Base-by-base conservation (phyloP, 2,797 vertebrate genomes). In the Sphaeramia orbicularis region DNA sequence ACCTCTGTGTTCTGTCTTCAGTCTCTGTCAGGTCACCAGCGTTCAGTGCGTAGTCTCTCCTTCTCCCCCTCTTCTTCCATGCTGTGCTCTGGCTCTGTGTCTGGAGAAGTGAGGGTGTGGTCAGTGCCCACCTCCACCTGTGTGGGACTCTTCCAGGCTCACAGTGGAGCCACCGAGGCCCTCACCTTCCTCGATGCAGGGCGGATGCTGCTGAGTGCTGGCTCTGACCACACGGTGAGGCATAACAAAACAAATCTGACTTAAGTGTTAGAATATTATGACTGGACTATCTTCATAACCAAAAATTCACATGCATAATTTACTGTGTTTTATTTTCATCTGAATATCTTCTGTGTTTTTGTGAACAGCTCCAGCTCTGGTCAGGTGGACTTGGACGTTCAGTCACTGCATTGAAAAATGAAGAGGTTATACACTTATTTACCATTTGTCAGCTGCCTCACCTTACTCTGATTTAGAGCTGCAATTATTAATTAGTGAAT, bases 51-150 rank as follows among this genome's bases (percentile, higher is more conserved):
- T 1, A 86, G 93, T 21, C 80, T 97, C 70, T 88, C 89, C 52
- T 97, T 96, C 85, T 92, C 88, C 7, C 80, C 80, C 2, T 80
- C 90, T 19, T 94, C 94, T 61, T 86, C 88, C 10, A 83, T 93
- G 58, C 89, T 97, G 35, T 94, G 93, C 60, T 93, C 94, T 0
- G 96, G 95, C 38, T 92, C 91, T 7, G 37, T 96, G 64, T 91
- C 91, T 1, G 92, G 95, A 10, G 94, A 93, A 66, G 91, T 97
- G 42, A 89, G 93, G 59, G 90, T 97, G 50, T 98, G 96, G 96
- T 94, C 95, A 0, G 91, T 96, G 84, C 65, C 85, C n/a, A 83
- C 90, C 53, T 88, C 87, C 37, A 75, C 90, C 24, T 93, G 86
- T 11, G 91, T 97, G 62, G 94, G 93, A 10, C 78, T 86, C 76